Conservation (phyloP, 2,113 vertebrate genomes). For the Cyanoramphus novaezelandiae region DNA sequence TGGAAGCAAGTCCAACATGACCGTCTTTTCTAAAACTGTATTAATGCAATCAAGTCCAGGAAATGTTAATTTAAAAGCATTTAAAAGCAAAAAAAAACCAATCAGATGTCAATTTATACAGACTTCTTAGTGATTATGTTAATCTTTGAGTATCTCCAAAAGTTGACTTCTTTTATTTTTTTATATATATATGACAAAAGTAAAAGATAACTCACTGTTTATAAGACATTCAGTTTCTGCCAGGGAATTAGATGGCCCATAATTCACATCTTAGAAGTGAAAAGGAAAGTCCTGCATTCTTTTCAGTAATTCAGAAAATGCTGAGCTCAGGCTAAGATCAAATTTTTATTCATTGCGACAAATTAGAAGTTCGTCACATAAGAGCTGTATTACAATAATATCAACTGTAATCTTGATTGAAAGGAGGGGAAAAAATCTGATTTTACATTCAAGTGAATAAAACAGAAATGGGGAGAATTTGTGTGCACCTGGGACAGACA, state of each 20-base stretch:
- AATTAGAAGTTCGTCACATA: not conserved
- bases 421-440: not conserved
- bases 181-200: not conserved
- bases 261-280: not conserved
- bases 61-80: not conserved
- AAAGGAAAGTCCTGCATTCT: not conserved
- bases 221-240: not conserved
- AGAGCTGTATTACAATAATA: not conserved
- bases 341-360: not conserved
- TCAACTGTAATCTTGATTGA: not conserved
- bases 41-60: not conserved
- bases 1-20: not conserved
- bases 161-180: not conserved
- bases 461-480: not conserved
- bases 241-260: not conserved
- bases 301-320: not conserved
- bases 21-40: not conserved
- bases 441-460: not conserved
- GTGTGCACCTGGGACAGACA: not conserved
- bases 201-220: not conserved
- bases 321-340: not conserved
- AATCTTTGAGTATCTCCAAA: not conserved
- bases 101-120: not conserved
- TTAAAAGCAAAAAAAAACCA: not conserved
- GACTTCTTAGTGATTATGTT: not conserved